Evolutionary conservation across 2,113 vertebrate species (phyloP).

Genomic region (Hystrix brachyura): DNA sequence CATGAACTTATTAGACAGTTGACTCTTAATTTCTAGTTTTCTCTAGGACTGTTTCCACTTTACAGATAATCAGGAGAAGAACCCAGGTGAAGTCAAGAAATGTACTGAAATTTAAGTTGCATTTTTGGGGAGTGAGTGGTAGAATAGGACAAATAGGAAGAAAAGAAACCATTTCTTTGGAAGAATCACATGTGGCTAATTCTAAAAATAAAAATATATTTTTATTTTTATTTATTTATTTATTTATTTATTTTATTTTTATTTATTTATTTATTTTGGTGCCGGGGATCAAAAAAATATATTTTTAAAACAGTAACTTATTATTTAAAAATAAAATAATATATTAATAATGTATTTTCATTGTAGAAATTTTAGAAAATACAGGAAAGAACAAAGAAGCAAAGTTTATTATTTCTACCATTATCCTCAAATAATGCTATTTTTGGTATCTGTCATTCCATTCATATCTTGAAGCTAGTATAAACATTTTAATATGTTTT

Average conservation of each 20-base stretch:
- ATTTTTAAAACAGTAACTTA: neutral
- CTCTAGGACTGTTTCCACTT: slow-evolving; percentile 41
- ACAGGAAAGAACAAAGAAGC: neutral
- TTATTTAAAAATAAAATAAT: neutral
- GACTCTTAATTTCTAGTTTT: slow-evolving; percentile 20
- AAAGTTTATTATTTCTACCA: slow-evolving; percentile 42
- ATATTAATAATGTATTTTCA: slow-evolving; percentile 15
- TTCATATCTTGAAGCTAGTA: slow-evolving; percentile 4
- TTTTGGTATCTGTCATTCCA: neutral
- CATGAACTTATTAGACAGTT: slow-evolving; percentile 40
- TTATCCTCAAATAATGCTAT: slow-evolving; percentile 3
- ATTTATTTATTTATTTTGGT: no score
- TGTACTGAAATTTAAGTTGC: neutral
- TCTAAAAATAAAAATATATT: slow-evolving; percentile 26
- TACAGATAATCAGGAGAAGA: slow-evolving; percentile 37
- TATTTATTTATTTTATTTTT: no score
- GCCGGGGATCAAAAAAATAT: neutral
- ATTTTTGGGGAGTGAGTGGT: neutral
- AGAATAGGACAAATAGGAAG: neutral
- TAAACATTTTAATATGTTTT: neutral
- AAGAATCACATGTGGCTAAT: neutral
- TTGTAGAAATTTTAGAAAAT: slow-evolving; percentile 29
- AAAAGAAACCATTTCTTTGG: slow-evolving; percentile 20
- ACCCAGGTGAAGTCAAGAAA: slow-evolving; percentile 19
- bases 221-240: neutral